Evolutionary conservation across 64 coral and sea anemone species (phyloP).

Genomic region (Pocillopora verrucosa): DNA sequence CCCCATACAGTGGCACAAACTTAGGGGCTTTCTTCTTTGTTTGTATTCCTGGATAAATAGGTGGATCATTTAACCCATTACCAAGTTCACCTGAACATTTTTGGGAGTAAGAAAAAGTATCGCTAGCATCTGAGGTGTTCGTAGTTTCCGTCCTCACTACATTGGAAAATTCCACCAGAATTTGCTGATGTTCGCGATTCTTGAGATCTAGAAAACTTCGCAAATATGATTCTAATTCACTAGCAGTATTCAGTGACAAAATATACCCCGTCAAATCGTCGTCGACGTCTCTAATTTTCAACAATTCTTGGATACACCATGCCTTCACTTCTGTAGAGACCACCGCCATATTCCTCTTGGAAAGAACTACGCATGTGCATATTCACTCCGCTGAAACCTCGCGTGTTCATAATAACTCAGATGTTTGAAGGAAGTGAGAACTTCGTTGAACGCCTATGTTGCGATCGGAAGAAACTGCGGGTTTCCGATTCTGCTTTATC

Average conservation of each 20-base stretch:
- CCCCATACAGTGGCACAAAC: constrained; percentile 89
- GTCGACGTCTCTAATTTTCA: constrained; percentile 78
- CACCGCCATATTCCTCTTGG: constrained; percentile 59
- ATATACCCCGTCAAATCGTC: constrained; percentile 74
- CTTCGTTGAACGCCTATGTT: background rate
- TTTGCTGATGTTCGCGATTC: constrained; percentile 54
- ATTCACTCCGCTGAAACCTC: background rate
- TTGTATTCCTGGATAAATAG: constrained; percentile 31
- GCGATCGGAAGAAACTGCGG: background rate
- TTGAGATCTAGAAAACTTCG: constrained; percentile 68
- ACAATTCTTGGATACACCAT: constrained; percentile 84
- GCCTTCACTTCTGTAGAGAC: constrained; percentile 42
- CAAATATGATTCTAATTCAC: constrained; percentile 75
- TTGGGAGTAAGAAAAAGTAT: background rate
- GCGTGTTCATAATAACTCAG: background rate
- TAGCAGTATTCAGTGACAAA: constrained; percentile 65
- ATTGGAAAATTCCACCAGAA: constrained; percentile 58
- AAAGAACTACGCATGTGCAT: background rate
- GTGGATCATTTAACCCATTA: constrained; percentile 14
- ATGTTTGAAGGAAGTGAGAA: constrained; percentile 20
- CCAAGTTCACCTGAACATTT: constrained; percentile 3
- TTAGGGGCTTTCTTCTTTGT: constrained; percentile 73
- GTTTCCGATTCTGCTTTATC: constrained; percentile 1
- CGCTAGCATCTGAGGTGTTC: background rate
- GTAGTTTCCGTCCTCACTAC: constrained; percentile 39